phyloP scores from a whole-genome alignment of 2,797 vertebrate genomes.

The Amblyraja radiata region DNA sequence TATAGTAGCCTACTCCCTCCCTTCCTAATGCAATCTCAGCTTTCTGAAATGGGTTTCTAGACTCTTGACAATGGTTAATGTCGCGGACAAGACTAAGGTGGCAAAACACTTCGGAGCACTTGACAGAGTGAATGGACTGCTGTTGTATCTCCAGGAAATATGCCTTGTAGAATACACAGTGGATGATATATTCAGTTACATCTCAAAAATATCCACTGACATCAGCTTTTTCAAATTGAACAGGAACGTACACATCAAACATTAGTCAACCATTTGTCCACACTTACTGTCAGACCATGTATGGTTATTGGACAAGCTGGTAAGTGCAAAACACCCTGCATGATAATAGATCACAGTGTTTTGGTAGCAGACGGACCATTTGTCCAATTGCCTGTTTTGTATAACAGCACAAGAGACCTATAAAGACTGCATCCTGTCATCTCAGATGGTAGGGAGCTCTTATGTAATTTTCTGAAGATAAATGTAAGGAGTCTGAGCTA shows the following conservation, averaged over 20 bases:
- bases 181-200: neutral
- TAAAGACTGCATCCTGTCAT: neutral
- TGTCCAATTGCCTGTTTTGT: neutral
- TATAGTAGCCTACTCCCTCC: neutral
- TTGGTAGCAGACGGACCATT: neutral
- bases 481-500: neutral
- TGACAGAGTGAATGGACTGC: neutral
- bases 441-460: neutral
- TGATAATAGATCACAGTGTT: slow-evolving; percentile 14
- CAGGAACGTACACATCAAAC: neutral
- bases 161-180: neutral
- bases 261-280: neutral
- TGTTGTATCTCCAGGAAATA: neutral
- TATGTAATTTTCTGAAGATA: neutral
- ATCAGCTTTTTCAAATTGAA: neutral
- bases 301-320: neutral
- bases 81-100: neutral
- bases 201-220: neutral
- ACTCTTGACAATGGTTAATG: neutral
- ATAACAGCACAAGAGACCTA: neutral
- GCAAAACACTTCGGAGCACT: neutral
- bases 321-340: neutral
- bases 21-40: neutral
- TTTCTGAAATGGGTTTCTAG: neutral
- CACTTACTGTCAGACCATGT: neutral